Base-by-base conservation (phyloP, 1,140 invertebrate genomes). In the Idris sp. region DNA sequence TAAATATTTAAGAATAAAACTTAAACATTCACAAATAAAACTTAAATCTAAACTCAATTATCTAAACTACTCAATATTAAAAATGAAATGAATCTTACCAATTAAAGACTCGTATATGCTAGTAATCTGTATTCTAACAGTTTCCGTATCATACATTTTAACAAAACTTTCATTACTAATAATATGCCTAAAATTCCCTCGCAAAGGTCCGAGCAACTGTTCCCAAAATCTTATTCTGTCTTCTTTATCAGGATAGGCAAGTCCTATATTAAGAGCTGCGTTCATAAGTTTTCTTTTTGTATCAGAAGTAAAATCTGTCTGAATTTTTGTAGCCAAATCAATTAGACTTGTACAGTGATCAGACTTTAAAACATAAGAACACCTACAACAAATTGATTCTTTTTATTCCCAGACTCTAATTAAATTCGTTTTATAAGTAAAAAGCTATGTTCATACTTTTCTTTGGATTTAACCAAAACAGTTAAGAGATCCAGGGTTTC, bases 71-170 rank as follows among this genome's bases (percentile, higher is more conserved):
- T n/a, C n/a, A 25, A 25, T 8, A 25, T 25, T 25, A 8, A 25
- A 25, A 25, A 25, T 25, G 22, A 10, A 31, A 31, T 7, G 2
- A 10, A 31, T 31, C n/a, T 36, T 79, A 89, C 91, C 91, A 67
- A 92, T 91, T 74, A 93, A 89, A 35, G 88, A 90, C 79, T 94
- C 92, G 5, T 93, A 79, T 35, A 92, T 84, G 77, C 91, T 89
- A 10, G 90, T 88, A n/a, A 94, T 85, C 78, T 91, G 89, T 30
- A 87, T 81, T 81, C 90, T 90, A 7, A 73, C 28, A 26, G 25
- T n/a, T n/a, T 68, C 67, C 51, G 90, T 83, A 19, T 92, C 89
- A 69, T 89, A 91, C 1, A 85, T 86, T 46, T 89, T 87, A 25
- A 83, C 81, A 77, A 93, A 92, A 69, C 90, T 89, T 33, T 89